Evolutionary conservation across 2,113 vertebrate genomes (phyloP), one percentile per base, ranked within the genome.

Genomic region (Zeus faber): DNA sequence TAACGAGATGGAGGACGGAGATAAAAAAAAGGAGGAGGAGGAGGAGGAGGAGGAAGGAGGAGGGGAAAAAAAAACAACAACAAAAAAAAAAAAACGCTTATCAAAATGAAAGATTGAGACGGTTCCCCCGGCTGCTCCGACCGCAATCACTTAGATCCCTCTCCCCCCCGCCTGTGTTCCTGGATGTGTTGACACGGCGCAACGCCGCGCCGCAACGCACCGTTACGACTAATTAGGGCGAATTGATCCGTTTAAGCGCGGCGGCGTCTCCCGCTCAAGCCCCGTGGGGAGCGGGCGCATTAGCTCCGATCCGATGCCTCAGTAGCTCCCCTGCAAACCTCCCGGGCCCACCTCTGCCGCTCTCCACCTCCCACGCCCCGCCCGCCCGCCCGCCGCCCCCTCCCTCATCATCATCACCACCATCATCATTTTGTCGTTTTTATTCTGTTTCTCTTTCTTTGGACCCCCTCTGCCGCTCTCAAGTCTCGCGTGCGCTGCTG

Each of bases 221-320:
- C 51, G 41, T 49, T 85, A 77, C 79, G 79, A 80, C 86, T 88
- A 88, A 89, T 86, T 85, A 77, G 69, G 77, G 80, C 65, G 65
- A 85, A 88, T 83, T 85, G 83, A 89, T 87, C 79, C 67, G 53
- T 85, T 86, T 85, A 83, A 87, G 76, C 81, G 61, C 44, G 66
- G 67, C 80, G 82, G 87, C 72, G 77, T 85, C 72, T 83, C 66
- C 62, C 13, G 81, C 76, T 82, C 76, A 79, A 73, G 83, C 75
- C 88, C n/a, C 78, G 55, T 18, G 18, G 85, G 83, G 88, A 86
- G 75, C 66, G 46, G 59, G 65, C 67, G 68, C 72, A 83, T 85
- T 79, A 82, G 77, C 25, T 72, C 74, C n/a, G 44, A 82, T 76
- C 74, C 61, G 37, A 61, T 72, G 80, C 74, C 70, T 84, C 64